These are phyloP conservation scores for Asbolus verrucosus DNA, from an alignment of 1,140 invertebrate genomes.

Conservation along the genomic window DNA sequence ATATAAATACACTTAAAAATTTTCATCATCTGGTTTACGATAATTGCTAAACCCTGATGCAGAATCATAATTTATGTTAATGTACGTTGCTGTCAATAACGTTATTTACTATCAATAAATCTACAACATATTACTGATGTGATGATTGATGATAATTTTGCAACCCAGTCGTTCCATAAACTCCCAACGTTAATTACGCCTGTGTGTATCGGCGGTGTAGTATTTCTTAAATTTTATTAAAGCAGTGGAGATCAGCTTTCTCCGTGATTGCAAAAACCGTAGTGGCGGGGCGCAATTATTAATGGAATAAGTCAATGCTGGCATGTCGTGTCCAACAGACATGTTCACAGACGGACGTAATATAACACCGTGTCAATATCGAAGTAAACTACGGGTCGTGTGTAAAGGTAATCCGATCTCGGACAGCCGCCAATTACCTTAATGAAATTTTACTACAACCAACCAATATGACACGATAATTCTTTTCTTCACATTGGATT, in stretches of 20 bases:
- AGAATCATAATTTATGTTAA: constrained; percentile 25
- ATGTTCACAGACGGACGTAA: constrained; percentile 45
- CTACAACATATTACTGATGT: constrained; percentile 16
- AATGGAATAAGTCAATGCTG: constrained; percentile 45
- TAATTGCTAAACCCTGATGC: constrained; percentile 6
- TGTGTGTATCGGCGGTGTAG: constrained; percentile 13
- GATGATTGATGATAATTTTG: constrained; percentile 35
- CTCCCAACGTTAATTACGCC: constrained; percentile 19
- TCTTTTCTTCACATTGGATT: constrained; percentile 23
- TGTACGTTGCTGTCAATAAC: constrained; percentile 13
- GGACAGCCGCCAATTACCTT: constrained; percentile 39
- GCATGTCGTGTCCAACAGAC: constrained; percentile 45
- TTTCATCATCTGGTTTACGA: too few species aligned
- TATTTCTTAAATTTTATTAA: constrained; percentile 41
- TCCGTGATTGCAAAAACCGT: constrained; percentile 41
- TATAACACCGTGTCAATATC: constrained; percentile 43
- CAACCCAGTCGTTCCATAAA: constrained; percentile 23
- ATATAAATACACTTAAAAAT: too few species aligned
- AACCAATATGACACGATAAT: constrained; percentile 4
- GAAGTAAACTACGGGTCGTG: constrained; percentile 30
- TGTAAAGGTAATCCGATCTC: constrained; percentile 33
- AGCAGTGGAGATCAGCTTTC: constrained; percentile 35
- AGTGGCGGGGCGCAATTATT: constrained; percentile 41
- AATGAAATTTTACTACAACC: constrained; percentile 40
- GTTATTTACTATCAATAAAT: constrained; percentile 34